Base-by-base conservation (phyloP, 1,140 invertebrate species). In the Trypoxylus dichotomus region DNA sequence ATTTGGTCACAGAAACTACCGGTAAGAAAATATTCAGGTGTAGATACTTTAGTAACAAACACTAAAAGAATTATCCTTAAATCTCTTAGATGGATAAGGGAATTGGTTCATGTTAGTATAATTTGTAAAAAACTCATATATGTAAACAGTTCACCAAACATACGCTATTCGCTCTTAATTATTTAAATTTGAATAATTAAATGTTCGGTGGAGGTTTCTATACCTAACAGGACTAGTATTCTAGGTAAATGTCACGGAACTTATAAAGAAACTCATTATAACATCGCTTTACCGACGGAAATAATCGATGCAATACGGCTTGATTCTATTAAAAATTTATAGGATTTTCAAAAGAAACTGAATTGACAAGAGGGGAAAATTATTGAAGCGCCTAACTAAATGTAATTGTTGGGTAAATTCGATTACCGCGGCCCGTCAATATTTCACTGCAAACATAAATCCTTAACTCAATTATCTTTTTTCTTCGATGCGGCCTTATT, bases 341-440 rank as follows among this genome's bases (percentile, higher is more conserved):
- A 19, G 47, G 19, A 54, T 54, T 54, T 54, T 19, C 47, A 54
- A 54, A 54, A n/a, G 47, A 37, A 37, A 54, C 47, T 6, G 47
- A 54, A 54, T 54, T 15, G 47, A 54, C 19, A 54, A 54, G 19
- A 54, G 15, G 47, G 47, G 47, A 54, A 54, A 54, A 54, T 54
- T 54, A 15, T 54, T 19, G 13, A 19, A 54, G 47, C 25, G 60
- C 60, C 27, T 68, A 68, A 68, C 60, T 25, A 68, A 68, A 68
- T 68, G 60, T 68, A 68, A 68, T 68, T 68, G 60, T 68, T 68
- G 60, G 27, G 60, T 68, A 68, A 68, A 68, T 68, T 68, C 60
- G 60, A 68, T 68, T 68, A 68, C 60, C 60, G 13, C 60, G 24
- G 27, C 10, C 60, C 60, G 19, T 68, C 60, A 68, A 68, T 68